Percentiles rank a stretch among this genome's conserved stretches.
These are phyloP conservation scores for Lepilemur septentrionalis DNA, from an alignment of 2,797 vertebrate genomes.

Conservation along the genomic window DNA sequence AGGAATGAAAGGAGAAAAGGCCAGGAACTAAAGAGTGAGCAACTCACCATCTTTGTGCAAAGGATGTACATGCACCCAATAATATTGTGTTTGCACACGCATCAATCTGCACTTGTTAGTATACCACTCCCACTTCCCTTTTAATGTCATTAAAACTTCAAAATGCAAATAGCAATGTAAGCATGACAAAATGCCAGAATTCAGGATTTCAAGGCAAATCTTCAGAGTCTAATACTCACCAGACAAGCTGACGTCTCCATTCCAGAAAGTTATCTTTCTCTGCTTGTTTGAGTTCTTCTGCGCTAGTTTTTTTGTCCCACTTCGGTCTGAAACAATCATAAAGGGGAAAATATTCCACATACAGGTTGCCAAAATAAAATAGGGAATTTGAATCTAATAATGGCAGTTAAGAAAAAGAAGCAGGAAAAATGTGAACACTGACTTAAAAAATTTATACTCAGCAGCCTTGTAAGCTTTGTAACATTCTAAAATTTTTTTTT, in stretches of 20 bases:
- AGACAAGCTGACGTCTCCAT: conserved; percentile 94
- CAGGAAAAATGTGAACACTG: not conserved
- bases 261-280: conserved; percentile 94
- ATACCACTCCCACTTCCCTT: not conserved
- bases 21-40: not conserved
- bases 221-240: conserved; percentile 83
- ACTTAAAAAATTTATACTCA: not conserved
- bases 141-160: not conserved
- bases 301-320: conserved; percentile 93
- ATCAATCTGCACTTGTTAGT: not conserved
- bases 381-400: not conserved
- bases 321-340: conserved; percentile 85
- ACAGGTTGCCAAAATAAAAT: conserved; percentile 5
- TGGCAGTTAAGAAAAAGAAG: not conserved
- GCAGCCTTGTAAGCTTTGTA: not conserved
- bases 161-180: not conserved
- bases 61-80: not conserved
- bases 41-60: not conserved
- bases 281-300: conserved; percentile 90
- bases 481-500: not conserved
- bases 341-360: not conserved
- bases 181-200: not conserved
- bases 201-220: not conserved
- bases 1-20: not conserved
- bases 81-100: not conserved